Conservation (phyloP, 2,888 invertebrate species). For the Ypsolopha sequella region DNA sequence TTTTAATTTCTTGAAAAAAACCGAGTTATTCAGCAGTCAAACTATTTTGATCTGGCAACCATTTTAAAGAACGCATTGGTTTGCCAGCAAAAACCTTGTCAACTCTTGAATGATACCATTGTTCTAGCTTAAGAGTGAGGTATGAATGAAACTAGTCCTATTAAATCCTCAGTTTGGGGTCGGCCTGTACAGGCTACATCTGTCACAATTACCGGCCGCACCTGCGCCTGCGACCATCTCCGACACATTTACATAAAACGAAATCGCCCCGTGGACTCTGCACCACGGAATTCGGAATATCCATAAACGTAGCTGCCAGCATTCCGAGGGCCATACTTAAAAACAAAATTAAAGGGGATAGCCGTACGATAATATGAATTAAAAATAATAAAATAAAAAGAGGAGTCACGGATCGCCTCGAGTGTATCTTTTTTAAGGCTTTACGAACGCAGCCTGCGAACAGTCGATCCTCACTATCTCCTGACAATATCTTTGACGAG, state of each 20-base stretch:
- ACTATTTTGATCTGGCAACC: too few species aligned
- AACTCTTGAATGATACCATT: too few species aligned
- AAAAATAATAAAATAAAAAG: conserved; percentile 70
- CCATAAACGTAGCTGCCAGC: conserved; percentile 68
- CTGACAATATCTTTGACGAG: conserved; percentile 70
- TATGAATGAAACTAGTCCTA: too few species aligned
- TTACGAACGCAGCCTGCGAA: conserved; percentile 61
- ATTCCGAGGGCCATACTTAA: conserved; percentile 68
- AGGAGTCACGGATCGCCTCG: conserved; percentile 70
- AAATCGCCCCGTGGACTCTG: conserved; percentile 52
- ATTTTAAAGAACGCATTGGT: too few species aligned
- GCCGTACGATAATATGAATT: conserved; percentile 70
- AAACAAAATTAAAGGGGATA: conserved; percentile 71
- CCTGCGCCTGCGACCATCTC: conserved; percentile 14
- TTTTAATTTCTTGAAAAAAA: too few species aligned
- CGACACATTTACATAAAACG: conserved; percentile 57
- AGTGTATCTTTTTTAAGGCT: conserved; percentile 54
- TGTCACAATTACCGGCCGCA: conserved; percentile 46
- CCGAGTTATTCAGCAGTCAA: too few species aligned
- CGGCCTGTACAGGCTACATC: conserved; percentile 26
- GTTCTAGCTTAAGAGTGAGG: too few species aligned
- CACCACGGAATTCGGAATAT: conserved; percentile 64
- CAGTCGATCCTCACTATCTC: conserved; percentile 52
- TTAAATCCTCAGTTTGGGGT: not conserved
- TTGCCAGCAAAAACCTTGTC: too few species aligned